Base-by-base conservation (phyloP, 2,888 invertebrate species). In the Camponotus fellah region DNA sequence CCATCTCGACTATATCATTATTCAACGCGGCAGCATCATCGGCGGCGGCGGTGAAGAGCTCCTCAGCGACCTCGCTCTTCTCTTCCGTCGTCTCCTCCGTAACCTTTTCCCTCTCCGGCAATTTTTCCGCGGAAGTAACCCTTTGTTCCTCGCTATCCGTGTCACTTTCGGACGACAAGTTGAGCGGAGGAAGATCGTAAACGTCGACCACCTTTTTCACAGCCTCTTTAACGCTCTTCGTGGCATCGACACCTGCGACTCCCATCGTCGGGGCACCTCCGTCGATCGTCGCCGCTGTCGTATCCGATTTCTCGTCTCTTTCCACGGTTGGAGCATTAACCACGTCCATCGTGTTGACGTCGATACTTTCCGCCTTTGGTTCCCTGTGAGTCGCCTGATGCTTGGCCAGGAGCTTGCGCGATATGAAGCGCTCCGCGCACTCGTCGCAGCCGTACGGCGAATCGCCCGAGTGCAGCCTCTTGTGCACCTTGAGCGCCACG, bases 401-500 rank as follows among this genome's bases (percentile, higher is more conserved):
- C 92, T 97, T 98, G 17, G 95, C 93, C 43, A 98, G 95, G 34
- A 98, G 95, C 93, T 97, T 98, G 88, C 97, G 97, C 0, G 98
- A 98, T 74, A 98, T 97, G 95, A 98, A 98, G 89, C 96, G 97
- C 91, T 97, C 97, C 9, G 96, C 95, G 93, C 98, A 98, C 92
- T 97, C 97, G 34, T 95, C 95, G 92, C 98, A 98, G 12, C 95
- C 93, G 94, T 98, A 97, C 0, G 98, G 97, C 87, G 95, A 96
- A 89, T 97, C 97, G 56, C 96, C 96, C 2, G 96, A 95, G 93
- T 98, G 98, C 89, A 98, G 95, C 86, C 98, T 96, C 94, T 97
- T 97, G 94, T 98, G 98, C 10, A 98, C 98, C 94, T 97, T 98
- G 72, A 98, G 95, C 64, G 97, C 97, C 62, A 98, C 97, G 9